These are phyloP conservation scores for Psilopogon haemacephalus DNA, from an alignment of 2,113 vertebrate genomes.

Conservation along the genomic window DNA sequence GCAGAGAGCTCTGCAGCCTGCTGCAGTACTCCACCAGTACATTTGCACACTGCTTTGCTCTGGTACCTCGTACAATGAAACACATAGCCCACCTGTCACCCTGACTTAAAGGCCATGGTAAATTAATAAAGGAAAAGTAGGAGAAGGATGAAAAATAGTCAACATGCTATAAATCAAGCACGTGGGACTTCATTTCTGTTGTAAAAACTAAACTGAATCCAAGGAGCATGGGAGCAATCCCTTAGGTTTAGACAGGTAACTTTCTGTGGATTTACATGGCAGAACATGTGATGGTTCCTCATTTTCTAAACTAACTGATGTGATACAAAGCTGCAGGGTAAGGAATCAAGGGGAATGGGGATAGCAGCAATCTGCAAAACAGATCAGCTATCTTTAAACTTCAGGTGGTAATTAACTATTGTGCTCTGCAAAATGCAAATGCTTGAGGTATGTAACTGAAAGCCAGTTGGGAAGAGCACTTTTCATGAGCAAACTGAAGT, in stretches of 20 bases:
- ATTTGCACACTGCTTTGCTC: not conserved
- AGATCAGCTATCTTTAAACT: not conserved
- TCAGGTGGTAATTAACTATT: not conserved
- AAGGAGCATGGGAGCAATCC: not conserved
- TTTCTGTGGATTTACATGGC: not conserved
- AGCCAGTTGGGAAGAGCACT: not conserved
- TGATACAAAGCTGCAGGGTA: not conserved
- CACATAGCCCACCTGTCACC: not conserved
- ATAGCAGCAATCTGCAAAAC: not conserved
- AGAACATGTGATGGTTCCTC: accelerated
- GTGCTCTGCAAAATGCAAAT: not conserved
- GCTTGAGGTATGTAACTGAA: not conserved
- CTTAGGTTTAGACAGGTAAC: not conserved
- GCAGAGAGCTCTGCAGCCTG: not conserved
- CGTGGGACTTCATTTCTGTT: not conserved
- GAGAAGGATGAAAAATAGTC: not conserved
- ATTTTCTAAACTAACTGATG: not conserved
- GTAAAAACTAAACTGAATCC: not conserved
- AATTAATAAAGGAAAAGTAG: not conserved
- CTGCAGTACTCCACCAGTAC: not conserved
- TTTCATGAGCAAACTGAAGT: not conserved
- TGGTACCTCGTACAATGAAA: not conserved
- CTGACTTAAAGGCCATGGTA: not conserved
- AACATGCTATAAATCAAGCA: not conserved
- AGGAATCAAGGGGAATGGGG: accelerated